phyloP scores from a whole-genome alignment of 2,797 vertebrate genomes.

The Cephalopachus bancanus region DNA sequence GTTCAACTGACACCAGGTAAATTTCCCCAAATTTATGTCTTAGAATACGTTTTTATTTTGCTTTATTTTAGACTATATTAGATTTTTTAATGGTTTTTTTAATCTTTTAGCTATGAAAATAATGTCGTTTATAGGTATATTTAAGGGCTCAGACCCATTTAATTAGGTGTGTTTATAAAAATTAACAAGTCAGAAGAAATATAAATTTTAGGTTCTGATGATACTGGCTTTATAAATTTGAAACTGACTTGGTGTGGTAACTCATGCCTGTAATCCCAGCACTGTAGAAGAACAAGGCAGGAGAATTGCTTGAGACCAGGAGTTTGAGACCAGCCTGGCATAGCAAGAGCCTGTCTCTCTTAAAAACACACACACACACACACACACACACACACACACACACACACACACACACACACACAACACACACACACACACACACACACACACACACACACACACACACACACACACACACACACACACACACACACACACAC shows the following conservation, averaged over 20 bases:
- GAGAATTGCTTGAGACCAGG: too few species aligned
- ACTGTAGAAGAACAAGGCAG: too few species aligned
- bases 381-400: too few species aligned
- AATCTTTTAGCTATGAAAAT: background rate
- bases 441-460: too few species aligned
- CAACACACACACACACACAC: too few species aligned
- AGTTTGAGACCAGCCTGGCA: too few species aligned
- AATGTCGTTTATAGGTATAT: slow-evolving; percentile 16
- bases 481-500: too few species aligned
- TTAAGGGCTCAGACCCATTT: background rate
- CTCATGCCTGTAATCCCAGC: too few species aligned
- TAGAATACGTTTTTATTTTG: slow-evolving; percentile 46
- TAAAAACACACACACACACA: too few species aligned
- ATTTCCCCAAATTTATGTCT: slow-evolving; percentile 22
- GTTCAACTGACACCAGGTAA: slow-evolving; percentile 32
- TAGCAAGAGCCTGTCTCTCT: too few species aligned
- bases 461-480: too few species aligned
- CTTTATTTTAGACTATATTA: slow-evolving; percentile 7
- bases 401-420: too few species aligned
- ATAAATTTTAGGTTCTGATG: slow-evolving; percentile 43
- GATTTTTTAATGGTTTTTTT: background rate
- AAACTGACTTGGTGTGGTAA: background rate
- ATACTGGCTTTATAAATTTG: slow-evolving; percentile 16
- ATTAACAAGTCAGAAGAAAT: background rate
- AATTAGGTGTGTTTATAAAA: slow-evolving; percentile 56